A percentile compares a stretch with the other conserved stretches of the same genome.
Evolutionary conservation across 35 echinoderm and acorn worm species (phyloP).

Genomic region (Strongylocentrotus purpuratus): DNA sequence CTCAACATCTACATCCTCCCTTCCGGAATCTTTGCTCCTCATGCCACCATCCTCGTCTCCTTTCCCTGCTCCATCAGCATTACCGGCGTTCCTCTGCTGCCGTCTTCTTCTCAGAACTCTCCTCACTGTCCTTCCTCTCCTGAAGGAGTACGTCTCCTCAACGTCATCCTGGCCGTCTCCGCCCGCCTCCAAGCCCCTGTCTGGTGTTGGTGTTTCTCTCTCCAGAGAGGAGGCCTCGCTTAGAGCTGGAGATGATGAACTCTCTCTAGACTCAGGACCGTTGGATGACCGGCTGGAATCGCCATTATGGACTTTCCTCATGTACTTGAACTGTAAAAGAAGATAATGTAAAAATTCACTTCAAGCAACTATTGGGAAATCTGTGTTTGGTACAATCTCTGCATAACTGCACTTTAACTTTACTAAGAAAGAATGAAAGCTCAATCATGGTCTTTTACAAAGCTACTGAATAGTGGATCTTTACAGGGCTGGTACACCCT

Average conservation of each 20-base stretch:
- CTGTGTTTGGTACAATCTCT: neutral
- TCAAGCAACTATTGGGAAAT: neutral
- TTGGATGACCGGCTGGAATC: slow-evolving; percentile 21
- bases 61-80: neutral
- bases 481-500: too few relatives aligned
- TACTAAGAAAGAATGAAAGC: neutral
- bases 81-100: neutral
- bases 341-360: neutral
- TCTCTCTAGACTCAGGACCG: slow-evolving; percentile 26
- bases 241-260: slow-evolving; percentile 56
- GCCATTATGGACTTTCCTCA: slow-evolving; percentile 9
- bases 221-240: slow-evolving; percentile 49
- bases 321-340: slow-evolving; percentile 47
- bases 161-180: slow-evolving; percentile 17
- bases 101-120: slow-evolving; percentile 36
- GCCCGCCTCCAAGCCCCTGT: neutral
- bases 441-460: too few relatives aligned
- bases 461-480: too few relatives aligned
- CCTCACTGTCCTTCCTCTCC: slow-evolving; percentile 26
- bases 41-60: neutral
- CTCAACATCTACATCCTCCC: neutral
- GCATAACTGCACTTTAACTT: neutral
- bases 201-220: slow-evolving; percentile 38
- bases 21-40: neutral
- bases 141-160: slow-evolving; percentile 33